Conservation (phyloP, 2,797 vertebrate species). For the Falco cherrug region DNA sequence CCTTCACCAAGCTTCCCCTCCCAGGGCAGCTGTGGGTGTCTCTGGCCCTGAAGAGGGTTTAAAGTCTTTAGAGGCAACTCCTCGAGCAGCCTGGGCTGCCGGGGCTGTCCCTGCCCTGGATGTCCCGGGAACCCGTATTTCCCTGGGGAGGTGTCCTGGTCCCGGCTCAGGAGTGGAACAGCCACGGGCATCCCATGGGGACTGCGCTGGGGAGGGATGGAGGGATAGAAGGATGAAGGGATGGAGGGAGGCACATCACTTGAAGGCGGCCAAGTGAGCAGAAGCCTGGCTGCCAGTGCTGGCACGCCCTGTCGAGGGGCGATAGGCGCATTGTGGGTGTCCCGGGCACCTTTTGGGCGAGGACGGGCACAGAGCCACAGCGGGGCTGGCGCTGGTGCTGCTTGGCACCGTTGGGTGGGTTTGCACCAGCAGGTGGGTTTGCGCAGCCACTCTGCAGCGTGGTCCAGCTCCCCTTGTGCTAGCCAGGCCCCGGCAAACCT, state of each 20-base stretch:
- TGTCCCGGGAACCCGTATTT: not conserved
- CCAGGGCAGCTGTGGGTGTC: not conserved
- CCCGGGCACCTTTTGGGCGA: fast-evolving
- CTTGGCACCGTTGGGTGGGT: not conserved
- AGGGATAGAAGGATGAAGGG: not conserved
- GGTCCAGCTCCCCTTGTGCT: fast-evolving
- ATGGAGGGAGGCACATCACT: not conserved
- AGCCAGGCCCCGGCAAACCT: not conserved
- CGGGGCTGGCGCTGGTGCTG: not conserved
- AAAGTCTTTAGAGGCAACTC: not conserved
- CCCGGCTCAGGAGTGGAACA: not conserved
- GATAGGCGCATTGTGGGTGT: fast-evolving
- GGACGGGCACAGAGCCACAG: fast-evolving
- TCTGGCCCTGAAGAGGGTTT: fast-evolving
- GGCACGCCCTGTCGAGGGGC: fast-evolving
- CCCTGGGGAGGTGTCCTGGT: not conserved
- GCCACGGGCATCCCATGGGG: fast-evolving
- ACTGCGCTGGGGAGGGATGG: not conserved
- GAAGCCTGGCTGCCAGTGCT: not conserved
- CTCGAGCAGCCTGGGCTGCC: not conserved
- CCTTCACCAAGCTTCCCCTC: not conserved
- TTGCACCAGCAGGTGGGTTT: not conserved
- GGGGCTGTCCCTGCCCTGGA: not conserved
- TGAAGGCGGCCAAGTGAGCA: fast-evolving
- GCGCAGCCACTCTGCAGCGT: not conserved